Conservation (phyloP, 2,113 vertebrate species). For the Gallinago undulata region DNA sequence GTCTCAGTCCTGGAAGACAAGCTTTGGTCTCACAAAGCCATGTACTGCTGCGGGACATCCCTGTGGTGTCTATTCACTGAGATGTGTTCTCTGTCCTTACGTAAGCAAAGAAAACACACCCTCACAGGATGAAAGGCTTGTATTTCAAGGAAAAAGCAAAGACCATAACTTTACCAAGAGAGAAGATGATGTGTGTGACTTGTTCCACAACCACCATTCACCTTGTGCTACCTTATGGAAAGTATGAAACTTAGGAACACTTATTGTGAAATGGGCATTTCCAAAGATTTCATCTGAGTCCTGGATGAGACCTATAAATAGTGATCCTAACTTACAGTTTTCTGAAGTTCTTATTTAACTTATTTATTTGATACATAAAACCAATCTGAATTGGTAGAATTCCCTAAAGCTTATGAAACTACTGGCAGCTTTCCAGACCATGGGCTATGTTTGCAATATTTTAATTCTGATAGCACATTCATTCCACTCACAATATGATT, state of each 20-base stretch:
- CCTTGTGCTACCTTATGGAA: neutral
- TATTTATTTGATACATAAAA: neutral
- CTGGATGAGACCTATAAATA: neutral
- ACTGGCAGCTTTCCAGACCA: neutral
- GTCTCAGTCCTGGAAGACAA: neutral
- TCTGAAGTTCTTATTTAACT: neutral
- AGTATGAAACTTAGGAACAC: neutral
- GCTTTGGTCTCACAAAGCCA: neutral
- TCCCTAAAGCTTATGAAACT: neutral
- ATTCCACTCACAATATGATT: neutral
- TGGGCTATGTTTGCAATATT: neutral
- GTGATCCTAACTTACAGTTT: neutral
- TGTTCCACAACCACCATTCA: neutral
- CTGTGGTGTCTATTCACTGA: neutral
- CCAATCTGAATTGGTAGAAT: neutral
- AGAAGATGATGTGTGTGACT: neutral
- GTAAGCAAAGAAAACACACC: accelerated
- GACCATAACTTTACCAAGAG: neutral
- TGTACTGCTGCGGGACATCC: neutral
- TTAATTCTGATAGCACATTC: neutral
- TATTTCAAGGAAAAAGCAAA: neutral
- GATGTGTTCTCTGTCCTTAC: neutral
- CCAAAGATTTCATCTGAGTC: neutral
- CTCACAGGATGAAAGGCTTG: neutral
- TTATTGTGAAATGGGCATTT: neutral